These are phyloP conservation scores for Cataglyphis hispanica DNA, from an alignment of 1,140 invertebrate species.

Conservation along the genomic window DNA sequence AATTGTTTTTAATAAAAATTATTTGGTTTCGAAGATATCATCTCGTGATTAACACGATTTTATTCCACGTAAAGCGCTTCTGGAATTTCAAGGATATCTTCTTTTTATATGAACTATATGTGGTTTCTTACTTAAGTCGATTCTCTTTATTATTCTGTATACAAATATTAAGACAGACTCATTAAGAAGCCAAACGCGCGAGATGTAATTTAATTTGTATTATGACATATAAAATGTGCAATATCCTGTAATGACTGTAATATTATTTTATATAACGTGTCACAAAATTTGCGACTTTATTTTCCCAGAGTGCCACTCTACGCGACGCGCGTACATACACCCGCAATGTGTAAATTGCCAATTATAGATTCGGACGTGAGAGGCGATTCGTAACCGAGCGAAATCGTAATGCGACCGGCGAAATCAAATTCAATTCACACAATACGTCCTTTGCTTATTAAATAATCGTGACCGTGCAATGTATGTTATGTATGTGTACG, in stretches of 20 bases:
- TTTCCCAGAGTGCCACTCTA: constrained; percentile 37
- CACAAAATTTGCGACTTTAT: constrained; percentile 40
- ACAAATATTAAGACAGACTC: too few relatives aligned
- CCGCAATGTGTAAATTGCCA: constrained; percentile 54
- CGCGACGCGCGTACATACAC: constrained; percentile 30
- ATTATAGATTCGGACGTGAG: constrained; percentile 49
- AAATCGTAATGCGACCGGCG: constrained; percentile 35
- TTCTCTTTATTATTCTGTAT: too few relatives aligned
- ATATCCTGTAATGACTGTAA: too few relatives aligned
- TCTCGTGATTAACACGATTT: too few relatives aligned
- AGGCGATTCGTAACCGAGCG: constrained; percentile 28
- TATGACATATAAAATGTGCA: too few relatives aligned
- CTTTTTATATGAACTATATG: too few relatives aligned
- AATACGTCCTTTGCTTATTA: constrained; percentile 45
- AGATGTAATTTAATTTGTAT: too few relatives aligned
- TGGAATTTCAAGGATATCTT: too few relatives aligned
- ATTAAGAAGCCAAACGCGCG: too few relatives aligned
- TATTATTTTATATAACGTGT: background rate
- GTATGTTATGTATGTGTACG: background rate
- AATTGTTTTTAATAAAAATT: too few relatives aligned
- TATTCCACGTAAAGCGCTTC: background rate
- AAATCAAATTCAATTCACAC: constrained; percentile 29
- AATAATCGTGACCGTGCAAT: constrained; percentile 34
- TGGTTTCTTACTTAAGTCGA: too few relatives aligned
- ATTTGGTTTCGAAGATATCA: too few relatives aligned